Conservation (phyloP, 2,113 vertebrate genomes). For the Thamnaconus septentrionalis region DNA sequence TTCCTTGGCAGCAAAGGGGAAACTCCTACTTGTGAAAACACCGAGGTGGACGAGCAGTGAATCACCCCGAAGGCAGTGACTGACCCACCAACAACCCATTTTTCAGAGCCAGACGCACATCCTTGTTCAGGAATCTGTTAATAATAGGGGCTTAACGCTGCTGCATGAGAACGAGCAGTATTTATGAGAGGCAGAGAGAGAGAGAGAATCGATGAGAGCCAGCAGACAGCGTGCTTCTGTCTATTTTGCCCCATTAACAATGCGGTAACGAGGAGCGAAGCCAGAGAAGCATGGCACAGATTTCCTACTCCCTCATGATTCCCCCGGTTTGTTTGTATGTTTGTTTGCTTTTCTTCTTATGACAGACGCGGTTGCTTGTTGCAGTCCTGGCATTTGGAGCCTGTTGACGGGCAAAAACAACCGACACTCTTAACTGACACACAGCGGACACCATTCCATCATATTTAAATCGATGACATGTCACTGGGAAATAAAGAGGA, state of each 20-base stretch:
- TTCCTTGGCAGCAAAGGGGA: conserved; percentile 35
- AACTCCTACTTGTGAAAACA: conserved; percentile 45
- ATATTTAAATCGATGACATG: too few relatives aligned
- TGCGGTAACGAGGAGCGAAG: conserved; percentile 39
- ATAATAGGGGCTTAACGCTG: conserved; percentile 47
- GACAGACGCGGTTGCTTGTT: background rate
- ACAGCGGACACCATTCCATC: too few relatives aligned
- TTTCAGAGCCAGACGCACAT: conserved; percentile 39
- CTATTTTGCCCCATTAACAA: conserved; percentile 26
- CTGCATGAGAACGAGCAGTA: conserved; percentile 36
- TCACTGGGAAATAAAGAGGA: too few relatives aligned
- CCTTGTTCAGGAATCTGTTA: conserved; percentile 62
- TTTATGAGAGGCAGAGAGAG: conserved; percentile 14
- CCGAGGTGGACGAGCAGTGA: conserved; percentile 38
- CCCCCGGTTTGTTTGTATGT: background rate
- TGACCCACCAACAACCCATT: conserved; percentile 29
- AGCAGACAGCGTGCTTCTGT: conserved; percentile 7
- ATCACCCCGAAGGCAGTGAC: conserved; percentile 36
- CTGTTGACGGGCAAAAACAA: background rate
- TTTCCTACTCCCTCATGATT: conserved; percentile 1
- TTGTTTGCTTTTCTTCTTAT: too few relatives aligned
- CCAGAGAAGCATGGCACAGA: conserved; percentile 36
- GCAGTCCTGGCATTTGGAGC: conserved; percentile 1
- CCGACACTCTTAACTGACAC: background rate
- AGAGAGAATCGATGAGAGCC: conserved; percentile 23